Conservation (phyloP, 2,888 invertebrate genomes). For the Sarcophaga rosellei region DNA sequence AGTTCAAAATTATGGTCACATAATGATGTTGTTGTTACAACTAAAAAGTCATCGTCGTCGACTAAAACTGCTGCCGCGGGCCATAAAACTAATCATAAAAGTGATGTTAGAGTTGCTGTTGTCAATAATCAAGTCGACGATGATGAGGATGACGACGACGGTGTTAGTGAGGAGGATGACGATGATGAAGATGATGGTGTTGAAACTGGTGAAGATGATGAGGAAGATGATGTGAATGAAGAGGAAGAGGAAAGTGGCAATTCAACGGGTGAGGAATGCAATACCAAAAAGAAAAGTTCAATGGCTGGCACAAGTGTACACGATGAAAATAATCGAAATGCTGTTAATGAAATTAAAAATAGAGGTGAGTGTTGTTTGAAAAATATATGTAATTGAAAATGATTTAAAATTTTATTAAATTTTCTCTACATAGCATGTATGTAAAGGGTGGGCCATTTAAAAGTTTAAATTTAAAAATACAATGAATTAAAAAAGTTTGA, state of each 20-base stretch:
- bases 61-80: constrained; percentile 49
- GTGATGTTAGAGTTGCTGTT: constrained; percentile 57
- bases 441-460: no score
- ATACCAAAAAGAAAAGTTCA: constrained; percentile 70
- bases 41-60: constrained; percentile 39
- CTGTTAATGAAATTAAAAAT: constrained; percentile 80
- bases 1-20: constrained; percentile 68
- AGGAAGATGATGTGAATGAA: constrained; percentile 72
- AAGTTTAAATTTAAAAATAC: no score
- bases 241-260: constrained; percentile 70
- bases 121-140: constrained; percentile 34
- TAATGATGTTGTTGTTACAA: constrained; percentile 66
- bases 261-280: constrained; percentile 68
- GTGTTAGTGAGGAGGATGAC: constrained; percentile 65
- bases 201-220: constrained; percentile 76
- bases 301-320: constrained; percentile 74
- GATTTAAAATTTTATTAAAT: no score
- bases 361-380: constrained; percentile 75
- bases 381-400: no score
- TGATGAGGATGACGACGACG: constrained; percentile 36
- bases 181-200: constrained; percentile 78
- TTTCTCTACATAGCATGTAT: no score
- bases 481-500: no score
- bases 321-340: constrained; percentile 81
- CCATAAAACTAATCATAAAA: constrained; percentile 65